These are phyloP conservation scores for Coleophora flavipennella DNA, from an alignment of 2,888 invertebrate species.

Conservation along the genomic window DNA sequence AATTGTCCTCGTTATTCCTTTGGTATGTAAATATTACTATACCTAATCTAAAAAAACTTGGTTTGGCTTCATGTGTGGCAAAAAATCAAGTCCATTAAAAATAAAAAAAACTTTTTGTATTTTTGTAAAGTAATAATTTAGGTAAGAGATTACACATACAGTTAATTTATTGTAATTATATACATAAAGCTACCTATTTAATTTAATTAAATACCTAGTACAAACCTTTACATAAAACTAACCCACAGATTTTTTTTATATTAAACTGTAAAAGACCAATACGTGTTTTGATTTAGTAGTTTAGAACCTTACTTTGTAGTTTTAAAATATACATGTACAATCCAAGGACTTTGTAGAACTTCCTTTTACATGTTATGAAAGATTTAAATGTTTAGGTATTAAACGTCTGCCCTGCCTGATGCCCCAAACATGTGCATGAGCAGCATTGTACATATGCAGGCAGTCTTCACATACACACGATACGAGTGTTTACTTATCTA, in stretches of 20 bases:
- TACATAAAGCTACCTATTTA: not conserved
- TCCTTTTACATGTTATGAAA: no score
- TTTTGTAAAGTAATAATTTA: not conserved
- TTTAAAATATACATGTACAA: no score
- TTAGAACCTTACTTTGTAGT: slow-evolving; percentile 50
- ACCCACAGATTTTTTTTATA: slow-evolving; percentile 55
- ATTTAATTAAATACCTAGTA: slow-evolving; percentile 9
- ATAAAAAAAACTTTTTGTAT: not conserved
- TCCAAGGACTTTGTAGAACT: no score
- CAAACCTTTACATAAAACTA: slow-evolving; percentile 47
- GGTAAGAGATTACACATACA: no score
- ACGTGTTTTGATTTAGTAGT: slow-evolving; percentile 68
- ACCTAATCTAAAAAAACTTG: not conserved
- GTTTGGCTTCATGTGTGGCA: slow-evolving; percentile 5
- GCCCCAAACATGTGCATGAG: slow-evolving; percentile 43
- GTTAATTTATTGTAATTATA: no score
- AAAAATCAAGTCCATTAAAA: not conserved
- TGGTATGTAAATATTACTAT: not conserved
- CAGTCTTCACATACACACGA: slow-evolving; percentile 35
- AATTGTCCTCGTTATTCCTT: slow-evolving; percentile 2
- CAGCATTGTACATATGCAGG: slow-evolving; percentile 63
- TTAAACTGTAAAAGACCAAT: slow-evolving; percentile 68
- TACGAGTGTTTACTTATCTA: slow-evolving; percentile 30
- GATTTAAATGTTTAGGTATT: no score
- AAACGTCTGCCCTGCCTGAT: slow-evolving; percentile 14